These are phyloP conservation scores for Ictalurus furcatus DNA, from an alignment of 2,113 vertebrate genomes.

Conservation along the genomic window DNA sequence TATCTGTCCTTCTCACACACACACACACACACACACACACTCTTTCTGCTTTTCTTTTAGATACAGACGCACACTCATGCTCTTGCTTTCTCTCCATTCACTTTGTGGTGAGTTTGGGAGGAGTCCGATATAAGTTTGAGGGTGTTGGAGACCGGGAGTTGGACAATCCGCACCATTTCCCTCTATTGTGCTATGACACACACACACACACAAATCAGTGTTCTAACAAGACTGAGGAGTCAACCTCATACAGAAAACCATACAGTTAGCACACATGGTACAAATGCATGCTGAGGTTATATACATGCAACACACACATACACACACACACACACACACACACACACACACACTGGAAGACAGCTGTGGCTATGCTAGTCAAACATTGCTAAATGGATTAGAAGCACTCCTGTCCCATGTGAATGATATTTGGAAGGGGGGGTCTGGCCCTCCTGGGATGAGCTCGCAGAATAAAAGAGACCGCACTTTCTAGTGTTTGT, in stretches of 20 bases:
- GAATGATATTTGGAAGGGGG: constrained; percentile 30
- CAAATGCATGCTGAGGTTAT: neutral
- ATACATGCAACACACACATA: neutral
- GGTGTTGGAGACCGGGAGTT: constrained; percentile 30
- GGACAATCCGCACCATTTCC: constrained; percentile 51
- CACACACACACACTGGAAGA: constrained; percentile 17
- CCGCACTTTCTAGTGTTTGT: constrained; percentile 26
- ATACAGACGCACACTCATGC: neutral
- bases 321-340: neutral
- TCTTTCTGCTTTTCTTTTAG: neutral
- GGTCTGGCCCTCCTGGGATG: constrained; percentile 14
- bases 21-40: neutral
- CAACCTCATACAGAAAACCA: neutral
- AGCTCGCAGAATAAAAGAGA: constrained; percentile 16
- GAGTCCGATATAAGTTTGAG: neutral
- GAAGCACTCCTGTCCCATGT: constrained; percentile 40
- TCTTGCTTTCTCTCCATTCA: neutral
- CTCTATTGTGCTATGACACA: constrained; percentile 39
- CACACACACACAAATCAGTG: neutral
- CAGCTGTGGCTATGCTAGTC: constrained; percentile 47
- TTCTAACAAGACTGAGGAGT: constrained; percentile 1
- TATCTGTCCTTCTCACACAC: neutral
- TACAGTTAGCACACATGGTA: neutral
- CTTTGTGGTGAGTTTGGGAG: constrained; percentile 34
- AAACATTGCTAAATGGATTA: constrained; percentile 51